Evolutionary conservation across 2,797 vertebrate species (phyloP).

Genomic region (Xerus rutilus): DNA sequence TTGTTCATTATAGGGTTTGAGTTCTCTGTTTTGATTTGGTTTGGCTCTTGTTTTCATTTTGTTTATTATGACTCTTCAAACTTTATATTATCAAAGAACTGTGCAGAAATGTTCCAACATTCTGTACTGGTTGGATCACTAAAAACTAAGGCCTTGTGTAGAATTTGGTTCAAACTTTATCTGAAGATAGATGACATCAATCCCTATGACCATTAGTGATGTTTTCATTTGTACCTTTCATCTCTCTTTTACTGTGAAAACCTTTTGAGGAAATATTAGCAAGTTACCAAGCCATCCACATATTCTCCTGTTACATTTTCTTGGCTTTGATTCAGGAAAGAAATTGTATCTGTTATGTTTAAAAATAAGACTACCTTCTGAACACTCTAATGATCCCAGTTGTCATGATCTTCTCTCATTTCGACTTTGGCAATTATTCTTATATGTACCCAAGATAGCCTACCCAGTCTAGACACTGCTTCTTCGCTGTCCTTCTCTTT

Average conservation of each 20-base stretch:
- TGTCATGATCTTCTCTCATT: conserved; percentile 63
- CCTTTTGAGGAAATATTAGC: conserved; percentile 49
- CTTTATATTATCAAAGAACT: not conserved
- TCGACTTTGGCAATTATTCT: conserved; percentile 70
- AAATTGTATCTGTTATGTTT: conserved; percentile 15
- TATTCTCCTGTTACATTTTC: conserved; percentile 52
- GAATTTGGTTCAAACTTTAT: conserved; percentile 13
- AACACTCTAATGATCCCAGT: conserved; percentile 41
- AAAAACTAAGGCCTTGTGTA: not conserved
- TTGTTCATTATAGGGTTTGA: not conserved
- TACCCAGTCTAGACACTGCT: conserved; percentile 71
- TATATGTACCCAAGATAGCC: conserved; percentile 48
- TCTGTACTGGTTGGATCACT: not conserved
- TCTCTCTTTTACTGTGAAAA: conserved; percentile 42
- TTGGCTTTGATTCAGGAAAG: conserved; percentile 70
- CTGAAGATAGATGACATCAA: conserved; percentile 15
- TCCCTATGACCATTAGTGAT: conserved; percentile 15
- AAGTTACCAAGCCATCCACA: conserved; percentile 49
- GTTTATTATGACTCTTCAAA: not conserved
- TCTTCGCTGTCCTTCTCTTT: conserved; percentile 69
- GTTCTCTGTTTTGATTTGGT: not conserved
- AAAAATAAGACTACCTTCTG: conserved; percentile 66
- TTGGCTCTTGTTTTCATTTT: not conserved
- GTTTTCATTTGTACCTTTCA: conserved; percentile 62
- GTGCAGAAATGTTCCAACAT: not conserved